Evolutionary conservation across 2,797 vertebrate genomes (phyloP), one percentile per base, ranked within the genome.

Genomic region (Acipenser oxyrinchus): DNA sequence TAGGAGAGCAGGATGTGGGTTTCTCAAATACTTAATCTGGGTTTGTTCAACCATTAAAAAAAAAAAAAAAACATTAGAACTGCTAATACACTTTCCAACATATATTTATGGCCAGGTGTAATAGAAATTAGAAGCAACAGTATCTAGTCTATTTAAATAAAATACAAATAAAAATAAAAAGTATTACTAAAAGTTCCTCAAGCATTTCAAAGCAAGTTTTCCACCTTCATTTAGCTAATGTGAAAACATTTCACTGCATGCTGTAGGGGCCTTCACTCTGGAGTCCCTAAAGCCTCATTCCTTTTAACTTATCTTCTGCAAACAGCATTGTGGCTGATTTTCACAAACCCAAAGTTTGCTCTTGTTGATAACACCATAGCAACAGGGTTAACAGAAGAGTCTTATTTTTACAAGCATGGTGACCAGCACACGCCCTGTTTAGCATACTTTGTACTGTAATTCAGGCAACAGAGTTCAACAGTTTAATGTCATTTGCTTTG

Each of bases 341-440:
- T 89, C 85, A 86, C 88, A 87, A 87, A 87, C 87, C 85, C 85
- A 86, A 84, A 84, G 88, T 73, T 79, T 77, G 80, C 81, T 87
- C 87, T 67, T 72, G 73, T 76, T 77, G 72, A 77, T 76, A 76
- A 76, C 37, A 48, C 59, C 51, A 69, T 12, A 50, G 60, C 8
- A 9, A 6, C n/a, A 49, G 10, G 23, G 8, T 60, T 11, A 37
- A 9, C 62, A 48, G 63, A 49, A 48, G 53, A 8, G 57, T 55
- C 48, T 52, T 12, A n/a, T 51, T 52, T 12, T n/a, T 51, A 11
- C 4, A 52, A 15, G 53, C 59, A n/a, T 53, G 51, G 49, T 62
- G 50, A 37, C 49, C 9, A 53, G 63, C 23, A 13, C 49, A 49
- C 48, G 48, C 53, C 10, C 37, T n/a, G 64, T 8, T 6, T 65